Conservation (phyloP, 53 echinoderm and acorn worm species). For the Luidia sarsii region DNA sequence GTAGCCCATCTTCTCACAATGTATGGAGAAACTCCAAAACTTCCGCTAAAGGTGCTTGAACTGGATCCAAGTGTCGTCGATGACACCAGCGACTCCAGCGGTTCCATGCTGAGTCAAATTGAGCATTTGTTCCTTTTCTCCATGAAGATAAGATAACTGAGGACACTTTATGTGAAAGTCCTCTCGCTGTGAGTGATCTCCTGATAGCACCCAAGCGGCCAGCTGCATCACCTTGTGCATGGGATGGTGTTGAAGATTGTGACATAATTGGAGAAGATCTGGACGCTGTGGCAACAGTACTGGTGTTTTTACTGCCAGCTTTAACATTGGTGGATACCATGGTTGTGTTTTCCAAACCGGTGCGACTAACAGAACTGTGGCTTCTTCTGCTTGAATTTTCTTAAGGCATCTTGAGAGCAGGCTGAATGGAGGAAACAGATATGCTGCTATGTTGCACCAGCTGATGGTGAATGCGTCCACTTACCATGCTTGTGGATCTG, state of each 20-base stretch:
- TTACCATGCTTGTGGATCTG: slow-evolving; percentile 2
- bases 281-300: not conserved
- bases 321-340: slow-evolving; percentile 5
- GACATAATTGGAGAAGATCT: slow-evolving; percentile 5
- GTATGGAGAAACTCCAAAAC: slow-evolving; percentile 33
- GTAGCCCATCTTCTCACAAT: slow-evolving; percentile 1
- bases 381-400: not conserved
- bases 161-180: too few species aligned
- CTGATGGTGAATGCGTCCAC: slow-evolving; percentile 21
- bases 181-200: too few species aligned
- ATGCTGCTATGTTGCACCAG: not conserved
- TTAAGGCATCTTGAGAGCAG: slow-evolving; percentile 4
- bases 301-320: not conserved
- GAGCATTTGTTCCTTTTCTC: not conserved
- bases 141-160: slow-evolving; percentile 8
- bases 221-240: slow-evolving; percentile 14
- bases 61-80: slow-evolving; percentile 16
- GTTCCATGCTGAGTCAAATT: not conserved
- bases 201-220: not conserved
- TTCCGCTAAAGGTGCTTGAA: slow-evolving; percentile 12
- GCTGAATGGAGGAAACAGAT: slow-evolving; percentile 16
- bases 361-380: slow-evolving; percentile 29
- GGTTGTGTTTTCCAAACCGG: slow-evolving; percentile 27
- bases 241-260: not conserved
- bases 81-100: slow-evolving; percentile 21